A percentile compares a stretch with the other conserved stretches of the same genome.
phyloP scores from a whole-genome alignment of 2,113 vertebrate genomes.

The Cavia aperea region DNA sequence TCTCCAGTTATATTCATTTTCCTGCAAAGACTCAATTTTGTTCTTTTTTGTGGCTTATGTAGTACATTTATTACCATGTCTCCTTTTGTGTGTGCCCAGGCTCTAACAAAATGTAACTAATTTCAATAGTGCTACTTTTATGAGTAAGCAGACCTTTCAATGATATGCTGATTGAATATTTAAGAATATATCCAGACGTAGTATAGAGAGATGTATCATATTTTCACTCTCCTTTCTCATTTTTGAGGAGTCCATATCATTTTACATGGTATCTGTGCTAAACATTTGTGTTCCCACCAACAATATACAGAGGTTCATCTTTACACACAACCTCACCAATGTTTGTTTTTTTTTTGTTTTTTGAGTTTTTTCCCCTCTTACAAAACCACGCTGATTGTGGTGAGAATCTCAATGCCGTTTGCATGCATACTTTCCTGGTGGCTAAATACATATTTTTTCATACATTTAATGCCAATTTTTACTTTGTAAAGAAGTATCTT shows the following conservation, averaged over 20 bases:
- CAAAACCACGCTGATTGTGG: too few relatives aligned
- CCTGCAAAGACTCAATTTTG: neutral
- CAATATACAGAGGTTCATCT: neutral
- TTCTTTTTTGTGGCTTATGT: neutral
- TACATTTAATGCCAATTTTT: too few relatives aligned
- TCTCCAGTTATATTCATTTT: neutral
- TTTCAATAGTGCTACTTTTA: neutral
- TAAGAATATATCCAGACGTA: neutral
- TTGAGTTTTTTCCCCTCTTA: neutral
- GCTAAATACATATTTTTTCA: too few relatives aligned
- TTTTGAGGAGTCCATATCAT: neutral
- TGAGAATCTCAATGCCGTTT: too few relatives aligned
- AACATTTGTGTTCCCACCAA: neutral
- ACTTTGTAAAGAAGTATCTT: too few relatives aligned
- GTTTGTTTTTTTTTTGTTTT: neutral
- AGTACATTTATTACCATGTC: neutral
- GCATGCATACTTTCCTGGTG: too few relatives aligned
- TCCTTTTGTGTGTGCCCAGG: neutral
- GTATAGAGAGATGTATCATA: neutral
- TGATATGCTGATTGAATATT: neutral
- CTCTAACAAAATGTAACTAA: neutral
- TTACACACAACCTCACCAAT: neutral
- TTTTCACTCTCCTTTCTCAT: neutral
- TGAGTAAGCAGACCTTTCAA: neutral
- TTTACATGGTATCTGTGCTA: neutral